These are phyloP conservation scores for Notothenia coriiceps DNA, from an alignment of 2,113 vertebrate species.

Conservation along the genomic window DNA sequence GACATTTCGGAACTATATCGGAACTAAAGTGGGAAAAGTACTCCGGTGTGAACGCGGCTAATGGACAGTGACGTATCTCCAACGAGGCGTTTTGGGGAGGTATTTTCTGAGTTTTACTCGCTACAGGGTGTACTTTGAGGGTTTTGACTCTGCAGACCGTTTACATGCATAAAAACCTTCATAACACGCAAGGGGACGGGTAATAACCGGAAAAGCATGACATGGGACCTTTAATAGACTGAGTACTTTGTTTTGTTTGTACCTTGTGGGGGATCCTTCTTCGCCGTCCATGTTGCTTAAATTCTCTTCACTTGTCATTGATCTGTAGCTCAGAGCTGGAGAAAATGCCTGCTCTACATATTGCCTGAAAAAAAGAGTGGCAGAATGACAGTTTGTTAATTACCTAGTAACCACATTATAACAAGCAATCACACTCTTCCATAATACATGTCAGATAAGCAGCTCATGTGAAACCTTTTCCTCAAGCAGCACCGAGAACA, in stretches of 20 bases:
- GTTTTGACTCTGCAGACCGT: too few relatives aligned
- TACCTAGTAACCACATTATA: neutral
- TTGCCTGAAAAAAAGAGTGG: slow-evolving; percentile 26
- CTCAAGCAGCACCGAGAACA: slow-evolving; percentile 1
- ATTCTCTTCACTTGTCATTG: slow-evolving; percentile 51
- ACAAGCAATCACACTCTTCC: neutral
- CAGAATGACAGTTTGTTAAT: slow-evolving; percentile 17
- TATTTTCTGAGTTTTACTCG: too few relatives aligned
- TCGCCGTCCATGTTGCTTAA: neutral
- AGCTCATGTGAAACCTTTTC: neutral
- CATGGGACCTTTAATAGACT: neutral
- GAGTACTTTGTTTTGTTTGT: slow-evolving; percentile 23
- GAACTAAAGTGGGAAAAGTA: too few relatives aligned
- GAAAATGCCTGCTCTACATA: slow-evolving; percentile 24
- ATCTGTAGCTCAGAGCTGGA: slow-evolving; percentile 63
- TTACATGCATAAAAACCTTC: too few relatives aligned
- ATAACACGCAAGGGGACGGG: too few relatives aligned
- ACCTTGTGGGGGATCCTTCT: slow-evolving; percentile 54
- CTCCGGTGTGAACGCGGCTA: too few relatives aligned
- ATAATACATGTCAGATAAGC: neutral
- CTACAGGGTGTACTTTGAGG: too few relatives aligned
- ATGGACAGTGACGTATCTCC: too few relatives aligned
- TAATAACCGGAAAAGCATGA: too few relatives aligned
- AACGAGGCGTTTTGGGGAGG: too few relatives aligned
- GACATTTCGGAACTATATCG: too few relatives aligned